These are phyloP conservation scores for Plectropomus leopardus DNA, from an alignment of 2,113 vertebrate species.

Conservation along the genomic window DNA sequence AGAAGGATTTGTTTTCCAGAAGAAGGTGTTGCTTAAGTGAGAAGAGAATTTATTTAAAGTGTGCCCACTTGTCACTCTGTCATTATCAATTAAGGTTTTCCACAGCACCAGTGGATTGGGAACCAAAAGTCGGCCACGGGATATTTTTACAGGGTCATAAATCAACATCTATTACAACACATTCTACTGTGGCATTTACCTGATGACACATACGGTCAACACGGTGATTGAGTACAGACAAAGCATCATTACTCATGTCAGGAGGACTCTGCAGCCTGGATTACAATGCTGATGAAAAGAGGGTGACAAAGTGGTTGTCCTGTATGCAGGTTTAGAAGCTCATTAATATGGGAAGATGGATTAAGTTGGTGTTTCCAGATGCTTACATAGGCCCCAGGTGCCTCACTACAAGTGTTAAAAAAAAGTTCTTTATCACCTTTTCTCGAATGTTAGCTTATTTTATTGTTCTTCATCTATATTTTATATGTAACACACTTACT, in stretches of 20 bases:
- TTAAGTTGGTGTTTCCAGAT: not conserved
- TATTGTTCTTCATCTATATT: not conserved
- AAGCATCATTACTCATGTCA: not conserved
- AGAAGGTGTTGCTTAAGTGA: not conserved
- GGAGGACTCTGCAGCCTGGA: not conserved
- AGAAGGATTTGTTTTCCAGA: not conserved
- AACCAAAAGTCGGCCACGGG: not conserved
- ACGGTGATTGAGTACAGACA: not conserved
- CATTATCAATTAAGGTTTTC: not conserved
- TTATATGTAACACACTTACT: not conserved
- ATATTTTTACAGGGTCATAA: not conserved
- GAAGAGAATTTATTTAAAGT: too few relatives aligned
- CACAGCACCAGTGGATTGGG: not conserved
- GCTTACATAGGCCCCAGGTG: not conserved
- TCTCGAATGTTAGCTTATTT: not conserved
- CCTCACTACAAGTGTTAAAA: not conserved
- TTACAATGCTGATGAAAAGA: not conserved
- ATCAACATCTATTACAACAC: not conserved
- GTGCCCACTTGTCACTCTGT: not conserved
- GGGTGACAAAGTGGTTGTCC: not conserved
- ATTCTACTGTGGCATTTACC: not conserved
- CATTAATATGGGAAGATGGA: not conserved
- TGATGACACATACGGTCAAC: not conserved
- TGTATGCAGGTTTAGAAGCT: not conserved
- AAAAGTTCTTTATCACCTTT: not conserved